Conservation (phyloP, 2,888 invertebrate species). For the Andricus quercusramuli region DNA sequence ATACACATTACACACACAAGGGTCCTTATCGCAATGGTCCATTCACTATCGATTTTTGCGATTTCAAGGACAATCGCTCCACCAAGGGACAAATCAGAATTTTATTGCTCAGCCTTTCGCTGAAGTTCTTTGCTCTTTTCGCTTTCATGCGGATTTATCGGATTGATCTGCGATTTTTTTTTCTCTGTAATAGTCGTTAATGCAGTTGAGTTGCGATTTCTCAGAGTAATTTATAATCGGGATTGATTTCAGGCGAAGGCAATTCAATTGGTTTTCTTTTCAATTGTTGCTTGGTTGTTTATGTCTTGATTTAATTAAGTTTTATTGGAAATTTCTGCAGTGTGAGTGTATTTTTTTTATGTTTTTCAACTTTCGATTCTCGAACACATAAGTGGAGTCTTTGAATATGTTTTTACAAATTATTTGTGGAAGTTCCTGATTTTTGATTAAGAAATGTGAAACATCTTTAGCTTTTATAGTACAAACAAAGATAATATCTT, state of each 20-base stretch:
- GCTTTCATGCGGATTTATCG: conserved; percentile 31
- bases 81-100: conserved; percentile 57
- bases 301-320: not conserved
- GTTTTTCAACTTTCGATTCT: too few species aligned
- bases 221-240: conserved; percentile 26
- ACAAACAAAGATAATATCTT: too few species aligned
- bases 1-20: conserved; percentile 45
- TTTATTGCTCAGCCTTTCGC: conserved; percentile 44
- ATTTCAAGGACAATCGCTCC: conserved; percentile 58
- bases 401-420: too few species aligned
- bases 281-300: not conserved
- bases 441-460: too few species aligned
- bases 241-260: conserved; percentile 10
- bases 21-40: conserved; percentile 49
- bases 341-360: too few species aligned
- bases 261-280: conserved; percentile 9
- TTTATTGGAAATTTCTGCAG: not conserved
- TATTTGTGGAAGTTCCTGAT: too few species aligned
- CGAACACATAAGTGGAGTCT: too few species aligned
- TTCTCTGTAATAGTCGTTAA: conserved; percentile 3
- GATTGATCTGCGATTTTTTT: conserved; percentile 30
- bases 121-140: conserved; percentile 29
- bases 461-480: too few species aligned
- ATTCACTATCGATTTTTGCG: conserved; percentile 56
- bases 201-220: conserved; percentile 8